Base-by-base conservation (phyloP, 2,797 vertebrate genomes). In the Betta splendens region DNA sequence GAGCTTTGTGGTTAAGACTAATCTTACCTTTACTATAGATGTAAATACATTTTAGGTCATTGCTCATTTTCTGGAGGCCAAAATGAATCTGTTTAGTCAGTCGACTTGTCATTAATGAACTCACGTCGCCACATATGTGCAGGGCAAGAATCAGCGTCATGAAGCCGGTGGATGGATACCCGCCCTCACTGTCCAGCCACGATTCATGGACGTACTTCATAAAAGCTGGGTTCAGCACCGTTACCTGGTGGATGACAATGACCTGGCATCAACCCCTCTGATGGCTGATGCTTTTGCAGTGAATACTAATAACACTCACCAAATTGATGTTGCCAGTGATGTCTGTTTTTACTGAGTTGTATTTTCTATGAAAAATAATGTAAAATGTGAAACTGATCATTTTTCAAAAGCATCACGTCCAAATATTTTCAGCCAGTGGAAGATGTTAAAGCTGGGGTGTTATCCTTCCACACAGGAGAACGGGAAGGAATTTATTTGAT, bases 101-200 rank as follows among this genome's bases (percentile, higher is more conserved):
- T n/a, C n/a, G n/a, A n/a, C n/a, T n/a, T n/a, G n/a, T n/a, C n/a
- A n/a, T n/a, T n/a, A 17, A 5, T n/a, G 0, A 31, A 17, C 66
- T 22, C 35, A 80, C 72, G 67, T 78, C 17, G 0, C 79, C 61
- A 58, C 78, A 83, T 5, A 75, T 67, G 17, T 79, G 64, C 28
- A 83, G 9, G 28, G 37, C 31, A 1, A 85, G 47, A 29, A 75
- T 2, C 21, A 85, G 2, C 10, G 54, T 18, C 57, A 83, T 32
- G 3, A 83, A 81, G 31, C 83, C 83, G 2, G 78, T 83, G 48
- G 83, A 85, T 25, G 83, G 68, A 61, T 77, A 81, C 0, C 0
- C 0, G 4, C 57, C 56, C 1, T 18, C 55, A 6, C 20, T 44
- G 1, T 9, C 1, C 26, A 83, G 50, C 75, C 83, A 83, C 1